A percentile compares a stretch with the other conserved stretches of the same genome.
These are phyloP conservation scores for Physella acuta DNA, from an alignment of 1,140 invertebrate species.

Conservation along the genomic window DNA sequence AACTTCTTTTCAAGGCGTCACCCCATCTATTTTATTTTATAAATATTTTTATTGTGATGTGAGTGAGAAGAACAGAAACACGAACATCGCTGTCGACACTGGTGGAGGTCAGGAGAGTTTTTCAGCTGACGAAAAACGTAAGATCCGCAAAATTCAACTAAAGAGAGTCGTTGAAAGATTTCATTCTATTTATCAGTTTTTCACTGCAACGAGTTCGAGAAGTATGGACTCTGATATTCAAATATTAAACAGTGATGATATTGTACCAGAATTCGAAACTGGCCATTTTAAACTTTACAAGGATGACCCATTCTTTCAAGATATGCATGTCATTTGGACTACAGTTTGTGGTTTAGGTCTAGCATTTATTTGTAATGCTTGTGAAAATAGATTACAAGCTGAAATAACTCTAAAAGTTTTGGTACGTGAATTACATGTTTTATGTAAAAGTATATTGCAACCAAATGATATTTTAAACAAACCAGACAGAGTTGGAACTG, in stretches of 20 bases:
- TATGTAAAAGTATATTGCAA: background rate
- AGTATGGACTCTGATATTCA: background rate
- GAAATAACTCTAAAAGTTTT: background rate
- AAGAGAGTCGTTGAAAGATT: background rate
- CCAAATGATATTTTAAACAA: slow-evolving; percentile 8
- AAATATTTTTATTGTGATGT: slow-evolving; percentile 3
- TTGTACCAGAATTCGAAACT: slow-evolving; percentile 6
- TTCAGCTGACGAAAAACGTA: background rate
- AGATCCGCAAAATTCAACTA: background rate
- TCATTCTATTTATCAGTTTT: slow-evolving; percentile 12
- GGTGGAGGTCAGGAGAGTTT: no score
- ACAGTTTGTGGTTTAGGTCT: background rate
- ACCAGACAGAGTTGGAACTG: background rate
- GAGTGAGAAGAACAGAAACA: background rate
- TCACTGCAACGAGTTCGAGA: background rate
- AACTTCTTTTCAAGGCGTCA: background rate
- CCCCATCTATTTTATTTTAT: background rate
- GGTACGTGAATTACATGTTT: background rate
- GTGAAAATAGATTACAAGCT: slow-evolving; percentile 9
- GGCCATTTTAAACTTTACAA: slow-evolving; percentile 2
- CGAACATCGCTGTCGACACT: no score
- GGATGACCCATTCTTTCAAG: background rate
- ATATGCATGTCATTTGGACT: slow-evolving; percentile 17
- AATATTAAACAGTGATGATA: slow-evolving; percentile 2
- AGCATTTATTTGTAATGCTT: background rate